Base-by-base conservation (phyloP, 2,113 vertebrate genomes). In the Bubalus kerabau region DNA sequence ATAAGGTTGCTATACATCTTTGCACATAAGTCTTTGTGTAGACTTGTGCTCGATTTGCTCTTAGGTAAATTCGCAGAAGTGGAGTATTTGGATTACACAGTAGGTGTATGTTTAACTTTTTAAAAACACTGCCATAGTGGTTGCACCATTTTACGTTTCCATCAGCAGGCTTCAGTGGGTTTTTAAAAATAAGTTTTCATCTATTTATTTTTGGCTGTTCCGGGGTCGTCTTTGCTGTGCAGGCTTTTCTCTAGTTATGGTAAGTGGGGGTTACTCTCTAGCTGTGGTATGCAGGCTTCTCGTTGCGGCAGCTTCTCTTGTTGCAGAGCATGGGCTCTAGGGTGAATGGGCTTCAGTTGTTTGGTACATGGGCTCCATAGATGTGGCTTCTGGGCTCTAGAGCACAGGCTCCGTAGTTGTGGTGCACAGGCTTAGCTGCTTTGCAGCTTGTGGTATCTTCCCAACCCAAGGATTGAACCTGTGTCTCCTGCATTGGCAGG, bases 141-240 rank as follows among this genome's bases (percentile, higher is more conserved):
- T 56, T 48, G 52, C 2, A 12, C 17, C 54, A 30, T 57, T 82
- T 89, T 80, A 52, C 1, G 19, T 21, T 28, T 50, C 30, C 30
- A 36, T 6, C 7, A 60, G 21, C 50, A 93, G 21, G 36, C 46
- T 85, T 46, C 76, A 3, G 3, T 60, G 90, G 40, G 30, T 28
- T 81, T 71, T 23, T 23, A 40, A 23, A 71, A 40, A 40, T 6
- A 40, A 6, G 23, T 40, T 40, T 23, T 40, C 67, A 13, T 12
- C 67, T 40, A 5, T 12, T 71, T 40, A 40, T 40, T 40, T 71
- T 40, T 36, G 67, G 67, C 67, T 40, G n/a, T 71, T 71, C n/a
- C 0, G 9, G 67, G n/a, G 19, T 23, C 10, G 5, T 23, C 67
- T 71, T 19, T 11, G 5, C n/a, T 71, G n/a, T 6, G 19, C 2